A percentile compares a stretch with the other conserved stretches of the same genome.
Conservation (phyloP, 37 sponge, comb jelly and placozoan genomes). For the Hormiphora californensis region DNA sequence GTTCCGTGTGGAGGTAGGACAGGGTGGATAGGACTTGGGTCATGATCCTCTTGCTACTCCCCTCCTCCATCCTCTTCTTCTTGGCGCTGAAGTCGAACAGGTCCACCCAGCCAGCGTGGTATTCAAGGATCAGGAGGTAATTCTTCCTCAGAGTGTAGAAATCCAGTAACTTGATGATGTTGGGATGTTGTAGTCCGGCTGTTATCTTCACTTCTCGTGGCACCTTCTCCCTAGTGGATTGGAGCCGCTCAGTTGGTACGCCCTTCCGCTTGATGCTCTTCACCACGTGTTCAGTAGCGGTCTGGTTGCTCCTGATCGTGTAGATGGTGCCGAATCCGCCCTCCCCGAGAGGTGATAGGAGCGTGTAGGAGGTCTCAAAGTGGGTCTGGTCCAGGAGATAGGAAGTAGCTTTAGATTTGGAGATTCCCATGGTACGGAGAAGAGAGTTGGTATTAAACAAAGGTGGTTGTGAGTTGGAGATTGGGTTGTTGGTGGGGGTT, state of each 20-base stretch:
- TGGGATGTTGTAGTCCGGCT: not conserved
- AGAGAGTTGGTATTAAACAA: not conserved
- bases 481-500: too few relatives aligned
- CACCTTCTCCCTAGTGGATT: not conserved
- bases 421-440: not conserved
- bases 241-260: not conserved
- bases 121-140: constrained; percentile 38
- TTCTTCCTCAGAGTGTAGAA: constrained; percentile 31
- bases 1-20: constrained; percentile 30
- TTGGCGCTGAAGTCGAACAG: constrained; percentile 47
- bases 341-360: not conserved
- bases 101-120: constrained; percentile 20
- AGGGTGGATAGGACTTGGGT: not conserved
- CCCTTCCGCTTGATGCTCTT: constrained; percentile 4
- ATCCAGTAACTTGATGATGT: not conserved
- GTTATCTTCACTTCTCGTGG: constrained; percentile 38
- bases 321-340: constrained; percentile 24
- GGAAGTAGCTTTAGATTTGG: constrained; percentile 18
- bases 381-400: not conserved
- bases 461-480: too few relatives aligned
- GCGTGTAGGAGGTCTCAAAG: constrained; percentile 23
- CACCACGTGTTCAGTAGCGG: not conserved
- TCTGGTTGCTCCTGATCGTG: not conserved
- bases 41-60: constrained; percentile 2
- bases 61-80: constrained; percentile 8